Conservation (phyloP, 53 echinoderm and acorn worm genomes). For the Henricia sp. region DNA sequence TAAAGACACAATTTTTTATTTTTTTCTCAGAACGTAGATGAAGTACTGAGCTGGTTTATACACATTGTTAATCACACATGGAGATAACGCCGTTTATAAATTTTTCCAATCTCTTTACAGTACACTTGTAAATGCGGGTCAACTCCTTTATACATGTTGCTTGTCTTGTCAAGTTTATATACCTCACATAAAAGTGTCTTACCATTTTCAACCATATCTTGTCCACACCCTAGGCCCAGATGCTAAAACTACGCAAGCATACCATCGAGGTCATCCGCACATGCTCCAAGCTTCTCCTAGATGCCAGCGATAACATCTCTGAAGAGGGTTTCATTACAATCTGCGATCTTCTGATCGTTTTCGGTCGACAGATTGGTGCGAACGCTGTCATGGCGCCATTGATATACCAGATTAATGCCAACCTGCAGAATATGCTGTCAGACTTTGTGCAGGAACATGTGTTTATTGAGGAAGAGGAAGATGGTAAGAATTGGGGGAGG, state of each 20-base stretch:
- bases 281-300: conserved; percentile 85
- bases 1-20: too few relatives aligned
- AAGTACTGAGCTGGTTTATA: too few relatives aligned
- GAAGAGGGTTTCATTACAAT: conserved; percentile 97
- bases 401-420: conserved; percentile 78
- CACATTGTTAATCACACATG: too few relatives aligned
- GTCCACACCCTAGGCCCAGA: conserved; percentile 62
- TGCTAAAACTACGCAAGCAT: conserved; percentile 76
- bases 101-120: too few relatives aligned
- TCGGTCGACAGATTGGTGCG: conserved; percentile 83
- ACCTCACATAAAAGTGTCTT: too few relatives aligned
- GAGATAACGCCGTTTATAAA: too few relatives aligned
- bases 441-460: conserved; percentile 98
- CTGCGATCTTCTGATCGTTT: conserved; percentile 94
- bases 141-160: too few relatives aligned
- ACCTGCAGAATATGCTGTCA: conserved; percentile 86
- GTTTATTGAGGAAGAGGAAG: conserved; percentile 97
- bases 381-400: conserved; percentile 73
- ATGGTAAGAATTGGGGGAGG: conserved; percentile 72
- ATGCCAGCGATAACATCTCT: conserved; percentile 82
- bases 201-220: conserved; percentile 7
- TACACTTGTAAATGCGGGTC: too few relatives aligned
- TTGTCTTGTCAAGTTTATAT: too few relatives aligned
- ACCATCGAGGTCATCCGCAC: conserved; percentile 84
- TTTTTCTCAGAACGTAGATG: too few relatives aligned